Base-by-base conservation (phyloP, 64 coral and sea anemone genomes). In the Acropora yongei region DNA sequence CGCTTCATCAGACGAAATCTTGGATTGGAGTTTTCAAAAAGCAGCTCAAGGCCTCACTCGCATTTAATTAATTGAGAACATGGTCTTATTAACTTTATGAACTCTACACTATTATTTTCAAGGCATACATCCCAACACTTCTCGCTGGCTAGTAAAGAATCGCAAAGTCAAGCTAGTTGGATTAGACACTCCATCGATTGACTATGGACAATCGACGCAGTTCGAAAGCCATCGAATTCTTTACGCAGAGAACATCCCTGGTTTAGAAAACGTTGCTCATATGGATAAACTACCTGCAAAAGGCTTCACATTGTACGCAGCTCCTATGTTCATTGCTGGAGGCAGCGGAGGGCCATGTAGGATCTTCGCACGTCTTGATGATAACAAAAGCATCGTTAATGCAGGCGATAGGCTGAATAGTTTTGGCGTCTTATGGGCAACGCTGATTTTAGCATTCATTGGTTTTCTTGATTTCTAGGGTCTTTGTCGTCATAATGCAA, bases 231-330 rank as follows among this genome's bases (percentile, higher is more conserved):
- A 96, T 74, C 90, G 49, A 65, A 93, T 93, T 48, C 51, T 93
- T 2, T 86, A 61, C 3, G n/a, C 1, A 2, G 39, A 88, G 14
- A 96, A 93, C 58, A 93, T 96, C 20, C 90, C 86, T 2, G 95
- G 84, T 17, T 79, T 96, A 3, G 95, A 96, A 78, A 96, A 92
- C 78, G 90, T 96, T 4, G 95, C 95, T 5, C 80, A 92, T 75
- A 75, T 96, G 48, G 95, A 93, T 8, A 65, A 93, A 48, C 79
- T 96, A 1, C 95, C 95, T 11, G 44, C 44, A 9, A 91, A 91
- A 91, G 89, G 93, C 19, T 90, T 90, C 17, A 80, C 51, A 53
- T 68, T 95, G 14, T 95, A 95, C 60, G 89, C 89, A 43, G 89
- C 89, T 43, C 93, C 93, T 8, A 90, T 91, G 83, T 91, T 87